Evolutionary conservation across 2,888 invertebrate species (phyloP), one percentile per base, ranked within the genome.

Genomic region (Agrilus biguttatus): DNA sequence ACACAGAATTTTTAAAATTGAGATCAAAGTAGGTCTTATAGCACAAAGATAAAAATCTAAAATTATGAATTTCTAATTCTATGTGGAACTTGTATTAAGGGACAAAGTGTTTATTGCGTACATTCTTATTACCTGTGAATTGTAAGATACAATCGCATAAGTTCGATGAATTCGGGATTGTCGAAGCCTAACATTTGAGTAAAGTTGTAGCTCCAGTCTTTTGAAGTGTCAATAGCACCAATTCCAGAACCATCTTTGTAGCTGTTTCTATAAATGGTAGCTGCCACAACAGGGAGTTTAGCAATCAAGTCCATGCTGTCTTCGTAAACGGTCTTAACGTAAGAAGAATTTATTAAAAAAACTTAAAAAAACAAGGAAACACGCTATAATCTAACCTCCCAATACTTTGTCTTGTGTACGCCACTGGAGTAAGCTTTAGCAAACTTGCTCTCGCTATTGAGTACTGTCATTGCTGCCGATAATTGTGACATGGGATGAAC

Each of bases 401-500:
- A 95, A 65, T 91, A 93, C 57, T 83, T 81, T 42, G 79, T 71
- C 66, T 92, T 93, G 65, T 84, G 83, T 0, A 90, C 86, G 36
- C 93, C 93, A 51, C 83, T 78, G 12, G 78, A 68, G 68, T 95
- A 95, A 1, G 93, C 93, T 63, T 88, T 81, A 8, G 86, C 87
- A 69, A 91, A 95, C 60, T 83, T 79, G 59, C 90, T 90, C 69
- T 95, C 93, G 60, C 83, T 86, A 71, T 92, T 92, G 51, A 93
- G 75, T 3, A 88, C 85, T 14, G 91, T 90, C 52, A 92, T 79
- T 21, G 93, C 93, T 2, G 91, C 86, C 21, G 84, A 81, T 62
- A 95, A 83, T 69, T 95, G 95, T 0, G 90, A 81, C 95, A 95
- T 95, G 2, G 95, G 95, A 63, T 95, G 95, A 44, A 95, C 72